Evolutionary conservation across 2,113 vertebrate genomes (phyloP), one percentile per base, ranked within the genome.

Genomic region (Rhinoderma darwinii): DNA sequence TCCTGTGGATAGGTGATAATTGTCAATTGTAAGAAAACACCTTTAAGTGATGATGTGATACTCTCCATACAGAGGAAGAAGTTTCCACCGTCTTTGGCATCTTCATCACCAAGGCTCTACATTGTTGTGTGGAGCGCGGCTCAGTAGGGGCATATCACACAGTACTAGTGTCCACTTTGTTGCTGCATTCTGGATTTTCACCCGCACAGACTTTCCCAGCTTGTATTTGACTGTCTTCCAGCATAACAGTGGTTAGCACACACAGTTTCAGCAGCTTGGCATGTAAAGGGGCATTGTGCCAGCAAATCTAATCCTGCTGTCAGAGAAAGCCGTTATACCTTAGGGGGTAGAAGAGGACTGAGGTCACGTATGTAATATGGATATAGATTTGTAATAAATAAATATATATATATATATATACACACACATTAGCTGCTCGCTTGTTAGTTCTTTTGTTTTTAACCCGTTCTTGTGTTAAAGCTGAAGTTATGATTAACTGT

Each of bases 231-330:
- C 27, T 51, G 43, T 70, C 63, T 54, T 83, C 66, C 63, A 70
- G 66, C 20, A 15, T 72, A 39, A 44, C 63, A 35, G 43, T 25
- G 41, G 82, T 83, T 83, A 37, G 30, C 51, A 15, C 44, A 6
- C 27, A 32, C 47, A 73, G 47, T 50, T 83, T 11, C 66, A 51
- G 66, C 44, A 83, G 27, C 82, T 72, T 83, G 63, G 44, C 82
- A 54, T 27, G 44, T 83, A 47, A 72, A 51, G 35, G 35, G 66
- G 61, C 59, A n/a, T 66, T 25, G n/a, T 50, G 81, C 41, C 30
- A 32, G 18, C 27, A 50, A 47, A 50, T 47, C 61, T 18, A 32
- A 30, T 1, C 20, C 30, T 35, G 77, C 35, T 73, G 30, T 83
- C 10, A 72, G 30, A 51, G 32, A 20, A 83, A 44, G 8, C 47